A percentile compares a stretch with the other conserved stretches of the same genome.
phyloP scores from a whole-genome alignment of 2,888 invertebrate genomes.

The Ellobium chinense region DNA sequence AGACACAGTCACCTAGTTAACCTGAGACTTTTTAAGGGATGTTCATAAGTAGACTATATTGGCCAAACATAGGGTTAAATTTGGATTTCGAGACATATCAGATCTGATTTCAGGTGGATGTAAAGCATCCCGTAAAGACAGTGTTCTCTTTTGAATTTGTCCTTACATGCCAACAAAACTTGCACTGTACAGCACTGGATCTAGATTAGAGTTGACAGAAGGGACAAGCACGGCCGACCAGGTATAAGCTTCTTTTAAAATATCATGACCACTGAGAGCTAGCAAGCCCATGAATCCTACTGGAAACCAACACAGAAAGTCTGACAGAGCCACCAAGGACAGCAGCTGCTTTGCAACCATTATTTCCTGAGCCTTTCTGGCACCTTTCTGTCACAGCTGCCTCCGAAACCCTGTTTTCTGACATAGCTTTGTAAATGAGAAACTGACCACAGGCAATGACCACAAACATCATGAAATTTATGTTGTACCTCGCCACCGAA shows the following conservation, averaged over 20 bases:
- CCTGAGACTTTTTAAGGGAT: too few species aligned
- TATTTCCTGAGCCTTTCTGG: background rate
- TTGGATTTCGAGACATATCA: too few species aligned
- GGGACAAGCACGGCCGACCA: background rate
- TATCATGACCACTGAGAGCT: background rate
- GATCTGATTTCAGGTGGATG: too few species aligned
- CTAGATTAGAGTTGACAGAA: conserved; percentile 4
- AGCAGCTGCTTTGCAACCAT: background rate
- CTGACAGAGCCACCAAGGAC: conserved; percentile 8
- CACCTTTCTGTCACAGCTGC: background rate
- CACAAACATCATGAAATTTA: background rate
- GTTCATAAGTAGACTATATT: too few species aligned
- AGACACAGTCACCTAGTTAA: too few species aligned
- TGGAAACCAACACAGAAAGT: conserved; percentile 15
- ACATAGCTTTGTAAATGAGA: conserved; percentile 2
- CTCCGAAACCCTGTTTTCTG: background rate
- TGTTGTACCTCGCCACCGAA: background rate
- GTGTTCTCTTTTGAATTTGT: conserved; percentile 2
- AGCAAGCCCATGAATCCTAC: background rate
- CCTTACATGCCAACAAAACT: background rate
- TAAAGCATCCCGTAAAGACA: too few species aligned
- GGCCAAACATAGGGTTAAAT: too few species aligned
- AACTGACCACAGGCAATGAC: background rate
- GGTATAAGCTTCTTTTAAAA: background rate
- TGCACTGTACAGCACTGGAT: conserved; percentile 21